Conservation (phyloP, 2,113 vertebrate genomes). For the Mystacornis crossleyi region DNA sequence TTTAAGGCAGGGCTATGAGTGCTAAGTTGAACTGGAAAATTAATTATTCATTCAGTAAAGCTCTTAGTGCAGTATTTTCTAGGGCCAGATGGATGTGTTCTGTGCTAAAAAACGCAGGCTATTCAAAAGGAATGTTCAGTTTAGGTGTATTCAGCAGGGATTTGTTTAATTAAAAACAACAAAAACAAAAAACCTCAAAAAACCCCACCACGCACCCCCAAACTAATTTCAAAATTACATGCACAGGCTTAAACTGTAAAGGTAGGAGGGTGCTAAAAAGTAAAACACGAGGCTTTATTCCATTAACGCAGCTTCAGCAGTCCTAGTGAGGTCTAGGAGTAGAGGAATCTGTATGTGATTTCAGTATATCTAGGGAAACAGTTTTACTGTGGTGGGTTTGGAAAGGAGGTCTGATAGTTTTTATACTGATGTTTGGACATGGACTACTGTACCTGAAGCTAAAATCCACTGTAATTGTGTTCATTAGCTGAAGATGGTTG, state of each 20-base stretch:
- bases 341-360: neutral
- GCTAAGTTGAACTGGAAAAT: neutral
- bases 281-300: neutral
- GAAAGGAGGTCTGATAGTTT: neutral
- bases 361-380: neutral
- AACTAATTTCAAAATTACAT: neutral
- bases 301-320: neutral
- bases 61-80: neutral
- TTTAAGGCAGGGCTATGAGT: neutral
- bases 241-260: neutral
- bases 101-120: neutral
- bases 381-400: neutral
- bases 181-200: neutral
- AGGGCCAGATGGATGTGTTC: neutral
- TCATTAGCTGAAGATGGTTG: neutral
- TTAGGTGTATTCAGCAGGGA: neutral
- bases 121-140: neutral
- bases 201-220: neutral
- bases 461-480: neutral
- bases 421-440: neutral
- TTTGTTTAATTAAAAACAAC: neutral
- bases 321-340: neutral
- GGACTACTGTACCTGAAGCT: neutral
- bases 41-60: neutral
- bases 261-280: neutral